Evolutionary conservation across 2,888 invertebrate genomes (phyloP).

Genomic region (Cephus nigrinus): DNA sequence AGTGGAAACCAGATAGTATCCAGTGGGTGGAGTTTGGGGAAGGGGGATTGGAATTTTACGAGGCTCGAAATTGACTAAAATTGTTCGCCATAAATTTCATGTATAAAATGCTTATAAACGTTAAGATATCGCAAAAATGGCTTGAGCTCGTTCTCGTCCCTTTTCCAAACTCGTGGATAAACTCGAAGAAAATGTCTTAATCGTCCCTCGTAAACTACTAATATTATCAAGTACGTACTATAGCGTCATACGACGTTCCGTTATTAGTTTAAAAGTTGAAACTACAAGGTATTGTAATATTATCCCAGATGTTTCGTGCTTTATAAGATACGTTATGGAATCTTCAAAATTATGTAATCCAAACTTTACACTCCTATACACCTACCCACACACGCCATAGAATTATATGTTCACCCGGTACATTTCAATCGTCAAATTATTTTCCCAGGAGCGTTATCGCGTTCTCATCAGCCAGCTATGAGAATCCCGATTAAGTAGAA

Average conservation of each 20-base stretch:
- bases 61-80: conserved; percentile 7
- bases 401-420: not conserved
- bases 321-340: not conserved
- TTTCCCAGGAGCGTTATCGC: not conserved
- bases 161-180: not conserved
- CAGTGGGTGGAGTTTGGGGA: not conserved
- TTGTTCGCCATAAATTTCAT: conserved; percentile 5
- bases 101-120: conserved; percentile 6
- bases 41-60: not conserved
- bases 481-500: not conserved
- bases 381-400: not conserved
- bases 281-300: not conserved
- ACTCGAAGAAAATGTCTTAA: conserved; percentile 2
- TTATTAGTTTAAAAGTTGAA: not conserved
- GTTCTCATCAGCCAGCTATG: not conserved
- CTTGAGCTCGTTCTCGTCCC: not conserved
- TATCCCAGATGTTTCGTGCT: not conserved
- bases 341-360: not conserved
- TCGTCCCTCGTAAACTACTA: not conserved
- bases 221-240: not conserved
- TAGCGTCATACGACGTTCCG: not conserved
- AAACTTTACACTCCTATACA: not conserved
- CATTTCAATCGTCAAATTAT: not conserved
- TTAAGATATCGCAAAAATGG: not conserved
- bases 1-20: conserved; percentile 11